Evolutionary conservation across 2,113 vertebrate species (phyloP), one percentile per base, ranked within the genome.

Genomic region (Jaculus jaculus): DNA sequence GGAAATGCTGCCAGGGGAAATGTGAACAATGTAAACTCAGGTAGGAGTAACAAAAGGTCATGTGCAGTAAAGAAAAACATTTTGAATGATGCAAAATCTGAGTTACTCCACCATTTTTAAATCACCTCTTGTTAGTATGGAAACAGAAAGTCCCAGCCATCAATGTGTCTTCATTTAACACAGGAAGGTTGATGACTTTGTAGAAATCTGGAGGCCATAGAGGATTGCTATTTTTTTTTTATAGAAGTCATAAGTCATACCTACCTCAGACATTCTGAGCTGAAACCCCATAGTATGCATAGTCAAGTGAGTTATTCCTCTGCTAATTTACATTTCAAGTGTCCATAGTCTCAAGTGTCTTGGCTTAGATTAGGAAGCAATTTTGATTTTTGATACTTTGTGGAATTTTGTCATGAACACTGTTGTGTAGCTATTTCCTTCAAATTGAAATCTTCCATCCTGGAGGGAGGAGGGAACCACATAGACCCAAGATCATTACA

Each of bases 381-480:
- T 84, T 92, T 94, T 90, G 82, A 66, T 80, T 39, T 72, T 92
- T 88, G 87, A 78, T 72, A n/a, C 21, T 65, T 23, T 26, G 32
- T 21, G 42, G 15, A 30, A 66, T 96, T 93, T 85, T 65, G 68
- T 68, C 61, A 15, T 47, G 28, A 91, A 79, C 68, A 32, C 28
- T 89, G 24, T 37, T 68, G 28, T 30, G 26, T 68, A 32, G 12
- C 66, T 68, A 28, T 68, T 68, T 68, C 26, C 28, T 68, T 68
- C 66, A 68, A 68, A 68, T 11, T 32, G 30, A 28, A 68, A 32
- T 15, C 30, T 28, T 30, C 26, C 30, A 28, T 68, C 66, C 66
- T 68, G 66, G 66, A 32, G 54, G 15, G 54, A 54, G 6, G 54
- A 54, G 54, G 54, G 54, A 54, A 54, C 7, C 54, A 10, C 15